These are phyloP conservation scores for Dendrolimus houi DNA, from an alignment of 2,888 invertebrate genomes.

Conservation along the genomic window DNA sequence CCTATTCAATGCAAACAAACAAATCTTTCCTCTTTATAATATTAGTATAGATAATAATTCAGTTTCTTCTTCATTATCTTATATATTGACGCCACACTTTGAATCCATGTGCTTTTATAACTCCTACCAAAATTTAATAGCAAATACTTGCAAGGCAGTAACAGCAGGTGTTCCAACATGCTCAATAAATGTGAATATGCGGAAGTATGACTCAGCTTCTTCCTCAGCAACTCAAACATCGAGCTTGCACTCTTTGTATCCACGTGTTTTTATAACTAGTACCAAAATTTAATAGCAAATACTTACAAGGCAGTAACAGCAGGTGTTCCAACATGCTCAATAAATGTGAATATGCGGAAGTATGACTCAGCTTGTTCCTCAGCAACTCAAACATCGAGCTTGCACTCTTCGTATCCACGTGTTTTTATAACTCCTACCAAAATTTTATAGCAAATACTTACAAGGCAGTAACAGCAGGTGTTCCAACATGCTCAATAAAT, in stretches of 20 bases:
- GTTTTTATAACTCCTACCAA: conserved; percentile 70
- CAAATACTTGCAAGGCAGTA: conserved; percentile 78
- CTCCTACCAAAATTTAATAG: too few species aligned
- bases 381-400: conserved; percentile 94
- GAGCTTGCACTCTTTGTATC: conserved; percentile 95
- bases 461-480: conserved; percentile 89
- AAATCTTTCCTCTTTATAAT: too few species aligned
- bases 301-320: conserved; percentile 81
- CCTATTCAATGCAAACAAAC: too few species aligned
- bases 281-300: not conserved
- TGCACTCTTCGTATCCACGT: conserved; percentile 96
- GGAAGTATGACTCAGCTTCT: conserved; percentile 91
- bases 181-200: conserved; percentile 77
- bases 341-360: conserved; percentile 63
- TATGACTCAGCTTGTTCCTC: conserved; percentile 91
- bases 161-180: conserved; percentile 89
- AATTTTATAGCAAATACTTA: conserved; percentile 17
- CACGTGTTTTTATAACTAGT: conserved; percentile 78
- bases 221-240: conserved; percentile 93
- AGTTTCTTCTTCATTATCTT: too few species aligned
- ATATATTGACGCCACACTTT: conserved; percentile 24
- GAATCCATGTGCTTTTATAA: conserved; percentile 86
- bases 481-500: conserved; percentile 88
- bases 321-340: conserved; percentile 93
- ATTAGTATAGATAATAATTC: too few species aligned